These are phyloP conservation scores for Myotis yumanensis DNA, from an alignment of 2,113 vertebrate species.

Conservation along the genomic window DNA sequence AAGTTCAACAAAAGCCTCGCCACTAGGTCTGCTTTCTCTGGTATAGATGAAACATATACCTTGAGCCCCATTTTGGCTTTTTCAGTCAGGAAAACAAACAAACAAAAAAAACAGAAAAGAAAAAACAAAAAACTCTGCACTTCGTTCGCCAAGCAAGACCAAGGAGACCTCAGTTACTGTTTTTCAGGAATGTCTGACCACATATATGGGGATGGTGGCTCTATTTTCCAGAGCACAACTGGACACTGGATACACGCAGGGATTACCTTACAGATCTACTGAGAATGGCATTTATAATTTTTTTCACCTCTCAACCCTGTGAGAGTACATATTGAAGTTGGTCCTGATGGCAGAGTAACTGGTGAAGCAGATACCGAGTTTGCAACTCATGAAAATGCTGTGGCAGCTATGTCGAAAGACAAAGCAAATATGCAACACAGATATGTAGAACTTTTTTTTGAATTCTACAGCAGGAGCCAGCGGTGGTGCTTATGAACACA, in stretches of 20 bases:
- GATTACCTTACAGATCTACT: conserved; percentile 96
- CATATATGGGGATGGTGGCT: conserved; percentile 92
- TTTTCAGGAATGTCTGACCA: conserved; percentile 92
- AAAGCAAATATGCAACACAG: conserved; percentile 99
- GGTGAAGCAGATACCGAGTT: conserved; percentile 99
- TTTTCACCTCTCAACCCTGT: conserved; percentile 99
- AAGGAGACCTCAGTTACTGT: conserved; percentile 78
- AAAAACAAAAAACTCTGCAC: no score
- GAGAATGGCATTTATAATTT: conserved; percentile 99
- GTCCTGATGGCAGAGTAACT: conserved; percentile 96
- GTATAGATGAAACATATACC: no score
- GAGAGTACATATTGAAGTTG: conserved; percentile 97
- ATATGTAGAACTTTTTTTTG: conserved; percentile 98
- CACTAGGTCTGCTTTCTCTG: no score
- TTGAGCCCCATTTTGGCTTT: no score
- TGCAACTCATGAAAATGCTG: conserved; percentile 98
- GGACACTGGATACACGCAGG: conserved; percentile 99
- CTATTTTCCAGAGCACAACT: conserved; percentile 97
- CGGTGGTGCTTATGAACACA: conserved; percentile 96
- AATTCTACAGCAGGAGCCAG: conserved; percentile 98
- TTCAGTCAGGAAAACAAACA: no score
- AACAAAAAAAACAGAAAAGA: no score
- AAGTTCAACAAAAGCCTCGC: no score
- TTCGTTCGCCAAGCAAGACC: no score
- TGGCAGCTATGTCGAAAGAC: conserved; percentile 99